Base-by-base conservation (phyloP, 2,888 invertebrate genomes). In the Halocaridina rubra region DNA sequence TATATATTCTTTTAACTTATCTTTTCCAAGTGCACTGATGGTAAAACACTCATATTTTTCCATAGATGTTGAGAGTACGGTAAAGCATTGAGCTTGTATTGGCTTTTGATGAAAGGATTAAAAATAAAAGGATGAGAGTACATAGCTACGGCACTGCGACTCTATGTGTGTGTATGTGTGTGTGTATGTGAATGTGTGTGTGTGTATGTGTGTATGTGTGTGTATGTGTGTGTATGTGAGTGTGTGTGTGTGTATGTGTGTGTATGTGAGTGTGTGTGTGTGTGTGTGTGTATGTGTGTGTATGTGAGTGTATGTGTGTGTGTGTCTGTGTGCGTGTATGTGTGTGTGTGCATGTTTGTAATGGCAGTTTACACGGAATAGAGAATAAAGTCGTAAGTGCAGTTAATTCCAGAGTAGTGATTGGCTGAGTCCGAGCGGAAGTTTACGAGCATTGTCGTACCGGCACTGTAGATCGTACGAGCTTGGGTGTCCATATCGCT, bases 341-440 rank as follows among this genome's bases (percentile, higher is more conserved):
- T 30, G 24, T 32, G 32, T 33, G 19, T 33, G 24, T 33, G 72
- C 19, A n/a, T 30, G 22, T 72, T 19, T 30, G 39, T 72, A 27
- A 29, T 19, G n/a, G n/a, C n/a, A n/a, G n/a, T 53, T n/a, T 53
- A 53, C 19, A 53, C 19, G 19, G 16, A 53, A 1, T 53, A 77
- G 3, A 3, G 3, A 16, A 77, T 32, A 27, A 77, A 77, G n/a
- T 77, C 77, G 39, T 77, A 77, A 19, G 77, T 22, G 27, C 77
- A 77, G 22, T 77, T 61, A 39, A 77, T 64, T 10, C 77, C 77
- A 3, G 64, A 27, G 39, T 61, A 64, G 16, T 77, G 77, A 24
- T 32, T 64, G n/a, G 5, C 77, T 16, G 19, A 3, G 64, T 77
- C 27, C 4, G 77, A 64, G 13, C 29, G 1, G 77, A 77, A 77